A percentile compares a stretch with the other conserved stretches of the same genome.
Conservation (phyloP, 2,113 vertebrate species). For the Beaufortia kweichowensis region DNA sequence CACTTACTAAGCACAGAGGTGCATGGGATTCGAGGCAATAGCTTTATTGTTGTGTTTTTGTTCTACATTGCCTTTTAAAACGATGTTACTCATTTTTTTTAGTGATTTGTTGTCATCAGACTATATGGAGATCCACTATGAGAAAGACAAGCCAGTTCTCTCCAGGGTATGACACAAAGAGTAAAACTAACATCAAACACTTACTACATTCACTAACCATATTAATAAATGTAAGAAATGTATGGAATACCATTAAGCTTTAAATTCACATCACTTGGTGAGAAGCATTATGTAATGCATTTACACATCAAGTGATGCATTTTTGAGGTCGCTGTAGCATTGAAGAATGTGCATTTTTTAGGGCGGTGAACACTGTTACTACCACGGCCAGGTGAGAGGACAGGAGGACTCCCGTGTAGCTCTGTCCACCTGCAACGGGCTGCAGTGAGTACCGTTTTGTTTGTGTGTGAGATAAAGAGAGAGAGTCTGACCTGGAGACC, state of each 20-base stretch:
- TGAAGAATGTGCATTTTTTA: conserved; percentile 59
- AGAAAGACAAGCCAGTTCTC: conserved; percentile 84
- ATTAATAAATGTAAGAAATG: too few species aligned
- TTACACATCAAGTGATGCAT: too few species aligned
- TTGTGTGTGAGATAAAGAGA: conserved; percentile 6
- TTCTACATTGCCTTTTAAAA: conserved; percentile 39
- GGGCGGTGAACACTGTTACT: conserved; percentile 98
- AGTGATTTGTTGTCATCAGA: conserved; percentile 93
- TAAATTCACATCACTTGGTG: too few species aligned
- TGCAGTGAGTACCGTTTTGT: conserved; percentile 83
- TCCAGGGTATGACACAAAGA: conserved; percentile 85
- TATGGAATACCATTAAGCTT: too few species aligned
- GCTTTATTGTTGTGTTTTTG: background rate
- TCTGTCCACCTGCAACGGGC: conserved; percentile 94
- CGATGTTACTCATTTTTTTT: conserved; percentile 52
- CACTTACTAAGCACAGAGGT: conserved; percentile 21
- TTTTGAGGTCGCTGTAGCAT: background rate
- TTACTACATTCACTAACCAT: too few species aligned
- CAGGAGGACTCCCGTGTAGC: conserved; percentile 83
- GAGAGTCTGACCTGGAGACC: conserved; percentile 29
- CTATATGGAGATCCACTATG: conserved; percentile 95
- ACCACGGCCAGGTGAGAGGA: conserved; percentile 91
- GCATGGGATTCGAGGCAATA: background rate
- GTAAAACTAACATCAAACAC: background rate
- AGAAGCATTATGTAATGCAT: too few species aligned